A percentile compares a stretch with the other conserved stretches of the same genome.
phyloP scores from a whole-genome alignment of 1,140 invertebrate genomes.

The Antheraea mylitta region DNA sequence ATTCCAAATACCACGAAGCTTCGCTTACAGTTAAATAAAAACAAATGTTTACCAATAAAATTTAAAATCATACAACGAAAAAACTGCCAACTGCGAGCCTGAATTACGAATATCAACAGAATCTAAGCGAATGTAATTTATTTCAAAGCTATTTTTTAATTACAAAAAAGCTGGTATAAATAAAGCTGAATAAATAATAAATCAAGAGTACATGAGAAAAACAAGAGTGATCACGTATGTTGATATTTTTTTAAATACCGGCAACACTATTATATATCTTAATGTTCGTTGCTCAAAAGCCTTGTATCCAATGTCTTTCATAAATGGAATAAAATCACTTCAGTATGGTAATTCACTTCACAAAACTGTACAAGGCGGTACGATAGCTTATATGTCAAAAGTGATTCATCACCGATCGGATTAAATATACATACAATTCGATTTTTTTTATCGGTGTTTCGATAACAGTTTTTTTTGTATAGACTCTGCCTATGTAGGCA shows the following conservation, averaged over 20 bases:
- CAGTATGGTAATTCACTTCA: too few relatives aligned
- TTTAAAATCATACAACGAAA: neutral
- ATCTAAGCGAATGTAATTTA: neutral
- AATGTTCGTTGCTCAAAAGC: too few relatives aligned
- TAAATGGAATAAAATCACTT: too few relatives aligned
- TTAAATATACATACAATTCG: neutral
- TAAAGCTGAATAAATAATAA: neutral
- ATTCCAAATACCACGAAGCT: neutral
- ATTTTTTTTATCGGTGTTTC: neutral
- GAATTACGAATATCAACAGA: neutral
- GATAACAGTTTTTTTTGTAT: neutral
- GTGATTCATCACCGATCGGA: too few relatives aligned
- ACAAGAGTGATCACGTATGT: neutral
- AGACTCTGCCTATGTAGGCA: too few relatives aligned
- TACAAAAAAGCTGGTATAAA: neutral
- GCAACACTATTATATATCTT: neutral
- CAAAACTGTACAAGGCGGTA: too few relatives aligned
- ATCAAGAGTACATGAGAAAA: neutral
- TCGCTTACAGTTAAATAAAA: conserved; percentile 1
- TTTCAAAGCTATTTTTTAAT: neutral
- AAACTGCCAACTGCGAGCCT: neutral
- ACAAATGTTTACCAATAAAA: neutral
- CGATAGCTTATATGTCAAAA: too few relatives aligned
- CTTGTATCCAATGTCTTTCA: too few relatives aligned
- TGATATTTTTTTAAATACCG: neutral